These are phyloP conservation scores for Sesia bembeciformis DNA, from an alignment of 2,888 invertebrate species.

Conservation along the genomic window DNA sequence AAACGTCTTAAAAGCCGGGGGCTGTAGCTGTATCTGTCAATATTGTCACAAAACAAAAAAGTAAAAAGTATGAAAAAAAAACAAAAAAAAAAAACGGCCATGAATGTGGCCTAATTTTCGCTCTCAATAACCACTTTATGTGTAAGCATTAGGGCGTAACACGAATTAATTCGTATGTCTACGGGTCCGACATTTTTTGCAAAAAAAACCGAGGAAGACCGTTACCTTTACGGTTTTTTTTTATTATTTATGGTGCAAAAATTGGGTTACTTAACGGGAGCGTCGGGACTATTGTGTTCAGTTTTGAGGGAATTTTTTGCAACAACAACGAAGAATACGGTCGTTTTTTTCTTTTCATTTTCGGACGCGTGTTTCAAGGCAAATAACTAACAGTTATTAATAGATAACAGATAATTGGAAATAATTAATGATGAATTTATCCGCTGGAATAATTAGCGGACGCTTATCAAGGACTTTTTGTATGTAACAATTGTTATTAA, in stretches of 20 bases:
- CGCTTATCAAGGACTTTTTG: no score
- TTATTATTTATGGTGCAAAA: conserved; percentile 70
- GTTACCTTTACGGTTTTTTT: conserved; percentile 61
- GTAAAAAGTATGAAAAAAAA: conserved; percentile 26
- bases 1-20: conserved; percentile 27
- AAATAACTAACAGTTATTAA: conserved; percentile 37
- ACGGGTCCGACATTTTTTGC: conserved; percentile 17
- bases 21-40: conserved; percentile 63
- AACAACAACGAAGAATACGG: conserved; percentile 21
- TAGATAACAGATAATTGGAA: conserved; percentile 30
- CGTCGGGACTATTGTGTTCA: conserved; percentile 42
- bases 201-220: conserved; percentile 48
- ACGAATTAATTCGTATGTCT: conserved; percentile 64
- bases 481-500: no score
- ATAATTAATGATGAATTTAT: conserved; percentile 41
- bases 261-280: conserved; percentile 74
- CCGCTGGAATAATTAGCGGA: no score
- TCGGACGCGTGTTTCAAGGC: conserved; percentile 24
- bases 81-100: conserved; percentile 21
- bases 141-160: conserved; percentile 67
- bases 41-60: conserved; percentile 67
- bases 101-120: conserved; percentile 72
- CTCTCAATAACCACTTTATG: conserved; percentile 63
- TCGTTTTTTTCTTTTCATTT: conserved; percentile 19
- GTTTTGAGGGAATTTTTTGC: conserved; percentile 28